Base-by-base conservation (phyloP, 2,113 vertebrate species). In the Aplodontia rufa region DNA sequence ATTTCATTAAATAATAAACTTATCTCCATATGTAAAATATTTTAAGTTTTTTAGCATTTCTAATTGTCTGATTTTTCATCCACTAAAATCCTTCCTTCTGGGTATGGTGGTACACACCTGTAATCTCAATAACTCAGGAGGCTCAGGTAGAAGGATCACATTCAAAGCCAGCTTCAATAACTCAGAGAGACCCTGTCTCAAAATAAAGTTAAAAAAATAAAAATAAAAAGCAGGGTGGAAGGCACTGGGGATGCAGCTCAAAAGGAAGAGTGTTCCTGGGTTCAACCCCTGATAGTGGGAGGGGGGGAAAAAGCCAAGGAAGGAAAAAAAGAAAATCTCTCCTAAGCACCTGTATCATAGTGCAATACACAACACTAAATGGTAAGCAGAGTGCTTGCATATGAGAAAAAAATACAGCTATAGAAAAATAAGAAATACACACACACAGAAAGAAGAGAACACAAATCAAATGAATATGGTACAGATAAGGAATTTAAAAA, bases 361-460 rank as follows among this genome's bases (percentile, higher is more conserved):
- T 45, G 42, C 30, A 91, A 93, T 45, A 86, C 3, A 91, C 51
- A 85, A 69, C 32, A 58, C 14, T 85, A 86, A 96, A 78, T 66
- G 71, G 17, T 8, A 91, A 47, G 62, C 72, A 94, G 19, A 9
- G 7, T 89, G 35, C 13, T 37, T 71, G 14, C 35, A 11, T 90
- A 0, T 74, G 8, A 93, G 10, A 26, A 82, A 74, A 75, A 81
- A 95, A 47, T 26, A 83, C 7, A 51, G 47, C 24, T 24, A 60
- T 1, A 92, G 53, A 90, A 91, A 95, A 96, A 79, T 75, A 90
- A 90, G 69, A 62, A 85, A 84, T 26, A 87, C 5, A 76, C 3
- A 6, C 47, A 87, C 64, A 49, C 45, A 90, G 51, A 94, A 87
- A 12, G 8, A 87, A 69, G 20, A 68, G 32, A 69, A 24, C 58